Conservation (phyloP, 2,797 vertebrate species). For the Diceros bicornis region DNA sequence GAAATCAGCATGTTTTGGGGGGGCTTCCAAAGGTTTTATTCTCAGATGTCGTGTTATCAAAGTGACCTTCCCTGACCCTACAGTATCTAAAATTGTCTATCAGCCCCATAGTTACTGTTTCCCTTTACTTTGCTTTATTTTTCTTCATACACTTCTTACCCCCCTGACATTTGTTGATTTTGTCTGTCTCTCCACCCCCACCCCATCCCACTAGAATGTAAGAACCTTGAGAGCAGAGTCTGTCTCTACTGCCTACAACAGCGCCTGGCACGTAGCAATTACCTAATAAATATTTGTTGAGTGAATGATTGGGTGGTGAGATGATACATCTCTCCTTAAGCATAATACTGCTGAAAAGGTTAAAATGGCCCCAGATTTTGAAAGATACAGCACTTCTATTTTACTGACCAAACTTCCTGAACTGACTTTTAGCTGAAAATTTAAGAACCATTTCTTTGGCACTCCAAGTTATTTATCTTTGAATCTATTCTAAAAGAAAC, state of each 20-base stretch:
- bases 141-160: neutral
- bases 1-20: neutral
- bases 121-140: neutral
- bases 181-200: neutral
- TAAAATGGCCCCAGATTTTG: neutral
- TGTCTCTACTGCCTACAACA: neutral
- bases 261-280: neutral
- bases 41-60: neutral
- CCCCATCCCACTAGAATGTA: neutral
- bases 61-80: neutral
- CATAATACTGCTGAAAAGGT: neutral
- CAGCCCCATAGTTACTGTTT: neutral
- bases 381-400: neutral
- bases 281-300: neutral
- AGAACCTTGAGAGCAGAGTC: neutral
- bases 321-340: neutral
- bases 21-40: neutral
- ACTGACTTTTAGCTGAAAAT: neutral
- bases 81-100: neutral
- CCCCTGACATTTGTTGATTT: neutral
- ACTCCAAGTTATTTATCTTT: neutral
- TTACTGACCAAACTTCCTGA: slow-evolving; percentile 12
- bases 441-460: slow-evolving; percentile 16
- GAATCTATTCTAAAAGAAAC: slow-evolving; percentile 11
- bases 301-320: neutral